Base-by-base conservation (phyloP, 2,113 vertebrate genomes). In the Pholis gunnellus region DNA sequence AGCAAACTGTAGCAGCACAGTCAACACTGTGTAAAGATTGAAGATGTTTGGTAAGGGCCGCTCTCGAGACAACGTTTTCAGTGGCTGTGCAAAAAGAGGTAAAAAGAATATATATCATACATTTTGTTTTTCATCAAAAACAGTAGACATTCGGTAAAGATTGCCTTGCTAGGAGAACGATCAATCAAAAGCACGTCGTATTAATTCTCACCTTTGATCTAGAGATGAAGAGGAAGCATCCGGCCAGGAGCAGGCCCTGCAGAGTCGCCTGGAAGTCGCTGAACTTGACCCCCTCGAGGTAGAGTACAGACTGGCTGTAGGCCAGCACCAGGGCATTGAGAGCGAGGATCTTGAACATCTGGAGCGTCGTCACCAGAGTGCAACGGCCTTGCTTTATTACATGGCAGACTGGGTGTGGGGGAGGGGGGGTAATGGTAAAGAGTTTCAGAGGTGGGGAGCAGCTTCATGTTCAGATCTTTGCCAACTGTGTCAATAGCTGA, bases 161-260 rank as follows among this genome's bases (percentile, higher is more conserved):
- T 59, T 6, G n/a, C 1, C 2, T 48, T 50, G 17, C n/a, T 9
- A 6, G 17, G 34, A 70, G 1, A 65, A 46, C 18, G 44, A 64
- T 27, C 18, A 11, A 65, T 29, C 36, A 44, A 1, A 63, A 25
- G n/a, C 31, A 65, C 22, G 18, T 34, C 13, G 34, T 9, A 56
- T 9, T 50, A 61, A 57, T 54, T 76, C 82, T 92, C 31, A 99
- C 98, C 97, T 99, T 99, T n/a, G 98, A 99, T 67, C 98, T 93
- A 42, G 98, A 99, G 92, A 99, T 99, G 94, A 99, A 99, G 68
- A 99, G 98, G 93, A 99, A 99, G 91, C 98, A 99, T 77, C 97
- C 98, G 0, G 98, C 98, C 88, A 99, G 90, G 38, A 99, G 95
- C 59, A 99, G 94, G 10, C 98, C 98, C 92, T 99, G 98, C 36